Evolutionary conservation across 2,888 invertebrate genomes (phyloP), one percentile per base, ranked within the genome.

Genomic region (Drosophila melanosoma): DNA sequence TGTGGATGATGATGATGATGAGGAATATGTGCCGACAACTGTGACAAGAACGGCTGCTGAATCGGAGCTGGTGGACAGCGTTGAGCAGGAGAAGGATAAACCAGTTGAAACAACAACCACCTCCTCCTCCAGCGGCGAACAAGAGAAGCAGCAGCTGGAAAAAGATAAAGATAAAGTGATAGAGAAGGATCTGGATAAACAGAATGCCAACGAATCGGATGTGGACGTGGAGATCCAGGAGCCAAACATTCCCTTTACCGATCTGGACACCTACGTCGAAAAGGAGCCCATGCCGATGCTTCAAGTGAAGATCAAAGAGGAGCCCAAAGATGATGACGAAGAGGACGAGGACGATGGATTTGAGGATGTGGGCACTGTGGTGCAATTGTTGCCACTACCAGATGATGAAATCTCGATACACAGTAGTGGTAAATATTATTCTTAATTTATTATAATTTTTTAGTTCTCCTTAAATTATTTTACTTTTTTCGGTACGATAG

Each of bases 291-390:
- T 87, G 26, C 87, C 91, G 6, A 93, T 94, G 82, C 87, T 92
- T 20, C 93, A 91, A 57, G 92, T 96, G 29, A 95, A 95, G 92
- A 94, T 96, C 79, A 96, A 96, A 88, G 95, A 95, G 90, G 97
- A 97, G 90, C 96, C 96, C 0, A 86, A 95, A 20, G 96, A 96
- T 80, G 95, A 96, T 94, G 92, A 96, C 94, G 92, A 93, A 23
- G 91, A 92, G 10, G 93, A 93, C 60, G 93, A 93, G 62, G 93
- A 93, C 68, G 93, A 93, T 85, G 93, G 91, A 15, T 93, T 93
- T 61, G 93, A 93, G 58, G 93, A 93, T 79, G 93, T 93, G 33
- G 93, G 93, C 42, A 93, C 93, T 7, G 92, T 92, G 23, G 82
- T 91, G 1, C 87, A 74, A 12, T 60, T 92, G 53, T 64, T 79